Evolutionary conservation across 2,888 invertebrate species (phyloP).

Genomic region (Chloroclysta siterata): DNA sequence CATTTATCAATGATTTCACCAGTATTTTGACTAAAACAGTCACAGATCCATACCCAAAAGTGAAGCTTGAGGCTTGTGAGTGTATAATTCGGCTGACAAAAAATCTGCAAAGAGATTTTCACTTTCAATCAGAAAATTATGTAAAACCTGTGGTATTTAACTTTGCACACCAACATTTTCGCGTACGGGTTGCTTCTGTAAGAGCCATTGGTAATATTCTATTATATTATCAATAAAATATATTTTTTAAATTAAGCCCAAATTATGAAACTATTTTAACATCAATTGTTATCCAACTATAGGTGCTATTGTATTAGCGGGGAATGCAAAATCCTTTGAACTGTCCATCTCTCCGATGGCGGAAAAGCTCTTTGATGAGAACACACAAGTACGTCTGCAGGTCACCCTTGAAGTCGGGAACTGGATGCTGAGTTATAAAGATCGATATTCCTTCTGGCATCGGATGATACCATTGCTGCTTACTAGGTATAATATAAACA

Average conservation of each 20-base stretch:
- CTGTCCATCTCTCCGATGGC: conserved; percentile 92
- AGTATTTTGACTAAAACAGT: conserved; percentile 89
- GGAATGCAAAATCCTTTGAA: conserved; percentile 89
- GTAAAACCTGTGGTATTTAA: conserved; percentile 90
- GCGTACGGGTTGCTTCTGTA: conserved; percentile 90
- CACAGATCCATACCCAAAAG: conserved; percentile 91
- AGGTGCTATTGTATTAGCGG: conserved; percentile 87
- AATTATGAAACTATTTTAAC: too few relatives aligned
- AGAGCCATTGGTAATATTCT: conserved; percentile 87
- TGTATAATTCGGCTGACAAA: conserved; percentile 88
- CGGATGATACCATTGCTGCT: conserved; percentile 93
- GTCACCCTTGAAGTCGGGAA: conserved; percentile 90
- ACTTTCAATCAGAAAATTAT: conserved; percentile 89
- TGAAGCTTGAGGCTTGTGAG: conserved; percentile 91
- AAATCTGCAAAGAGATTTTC: conserved; percentile 88
- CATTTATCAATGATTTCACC: conserved; percentile 91
- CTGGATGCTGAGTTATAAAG: conserved; percentile 91
- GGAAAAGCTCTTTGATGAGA: conserved; percentile 94
- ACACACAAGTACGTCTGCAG: conserved; percentile 90
- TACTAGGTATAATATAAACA: conserved; percentile 86
- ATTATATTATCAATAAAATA: background rate
- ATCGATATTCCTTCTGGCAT: conserved; percentile 96
- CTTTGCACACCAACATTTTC: conserved; percentile 93
- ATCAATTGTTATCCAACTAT: conserved; percentile 19
- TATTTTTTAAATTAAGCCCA: background rate